Conservation (phyloP, 2,888 invertebrate species). For the Yponomeuta malinellus region DNA sequence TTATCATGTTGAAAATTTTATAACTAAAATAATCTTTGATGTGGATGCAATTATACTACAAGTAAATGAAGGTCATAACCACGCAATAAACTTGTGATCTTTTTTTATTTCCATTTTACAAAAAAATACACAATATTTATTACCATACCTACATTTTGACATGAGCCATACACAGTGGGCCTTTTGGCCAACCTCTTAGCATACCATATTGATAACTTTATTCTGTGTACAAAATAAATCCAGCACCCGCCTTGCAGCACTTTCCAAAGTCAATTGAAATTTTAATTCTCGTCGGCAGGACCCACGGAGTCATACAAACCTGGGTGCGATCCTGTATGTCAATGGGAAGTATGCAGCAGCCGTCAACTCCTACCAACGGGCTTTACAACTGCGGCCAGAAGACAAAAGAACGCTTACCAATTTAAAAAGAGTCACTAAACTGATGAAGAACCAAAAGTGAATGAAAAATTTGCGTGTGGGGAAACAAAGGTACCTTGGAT, state of each 20-base stretch:
- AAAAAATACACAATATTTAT: too few species aligned
- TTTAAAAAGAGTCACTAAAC: conserved; percentile 76
- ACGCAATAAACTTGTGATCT: too few species aligned
- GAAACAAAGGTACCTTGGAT: neutral
- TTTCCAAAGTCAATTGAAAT: neutral
- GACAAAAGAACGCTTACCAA: conserved; percentile 93
- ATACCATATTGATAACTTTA: too few species aligned
- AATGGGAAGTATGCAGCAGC: conserved; percentile 94
- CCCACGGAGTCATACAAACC: conserved; percentile 93
- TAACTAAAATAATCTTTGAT: too few species aligned
- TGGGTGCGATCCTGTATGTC: conserved; percentile 95
- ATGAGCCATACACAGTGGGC: too few species aligned
- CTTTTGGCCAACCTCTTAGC: too few species aligned
- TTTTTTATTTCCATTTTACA: too few species aligned
- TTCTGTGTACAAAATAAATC: too few species aligned
- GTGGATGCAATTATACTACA: too few species aligned
- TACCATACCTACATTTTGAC: too few species aligned
- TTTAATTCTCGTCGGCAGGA: conserved; percentile 70
- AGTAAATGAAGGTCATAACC: too few species aligned
- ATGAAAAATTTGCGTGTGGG: neutral
- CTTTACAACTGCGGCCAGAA: conserved; percentile 89
- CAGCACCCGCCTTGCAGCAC: neutral
- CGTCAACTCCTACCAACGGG: conserved; percentile 89
- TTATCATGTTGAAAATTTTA: too few species aligned
- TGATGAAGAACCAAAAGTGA: conserved; percentile 46